These are phyloP conservation scores for Drosophila kepulauana DNA, from an alignment of 1,140 invertebrate species.

Conservation along the genomic window DNA sequence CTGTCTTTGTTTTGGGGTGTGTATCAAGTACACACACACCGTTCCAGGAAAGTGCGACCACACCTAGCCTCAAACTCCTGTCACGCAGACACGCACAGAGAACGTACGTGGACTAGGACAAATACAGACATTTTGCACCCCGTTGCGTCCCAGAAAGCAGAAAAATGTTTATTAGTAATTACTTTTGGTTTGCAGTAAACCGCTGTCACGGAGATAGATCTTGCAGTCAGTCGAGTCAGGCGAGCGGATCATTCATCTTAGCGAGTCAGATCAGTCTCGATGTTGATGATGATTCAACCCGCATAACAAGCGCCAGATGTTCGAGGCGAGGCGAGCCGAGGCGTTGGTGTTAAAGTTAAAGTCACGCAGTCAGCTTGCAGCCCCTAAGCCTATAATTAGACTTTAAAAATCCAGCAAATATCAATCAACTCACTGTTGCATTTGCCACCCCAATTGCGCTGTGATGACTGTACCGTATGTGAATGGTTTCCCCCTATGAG, in stretches of 20 bases:
- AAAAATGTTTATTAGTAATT: constrained; percentile 27
- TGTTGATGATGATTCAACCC: constrained; percentile 1
- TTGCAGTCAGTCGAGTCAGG: background rate
- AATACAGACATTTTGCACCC: constrained; percentile 28
- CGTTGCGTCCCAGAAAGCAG: background rate
- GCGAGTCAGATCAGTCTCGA: constrained; percentile 5
- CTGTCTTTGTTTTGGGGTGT: background rate
- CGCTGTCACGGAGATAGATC: constrained; percentile 2
- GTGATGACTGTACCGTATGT: constrained; percentile 34
- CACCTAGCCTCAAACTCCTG: constrained; percentile 26
- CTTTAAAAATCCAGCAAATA: constrained; percentile 39
- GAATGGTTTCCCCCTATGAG: background rate
- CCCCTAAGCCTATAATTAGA: constrained; percentile 34
- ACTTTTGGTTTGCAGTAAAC: constrained; percentile 18
- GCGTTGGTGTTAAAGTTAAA: constrained; percentile 36
- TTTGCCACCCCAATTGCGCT: constrained; percentile 2
- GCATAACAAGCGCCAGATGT: constrained; percentile 38
- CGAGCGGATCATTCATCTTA: constrained; percentile 32
- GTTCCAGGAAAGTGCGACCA: constrained; percentile 36
- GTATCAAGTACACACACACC: constrained; percentile 10
- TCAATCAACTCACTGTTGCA: constrained; percentile 44
- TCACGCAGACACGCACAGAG: constrained; percentile 30
- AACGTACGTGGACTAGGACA: constrained; percentile 31
- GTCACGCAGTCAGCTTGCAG: constrained; percentile 18
- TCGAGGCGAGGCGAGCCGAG: background rate